phyloP scores from a whole-genome alignment of 2,113 vertebrate genomes.

The Euleptes europaea region DNA sequence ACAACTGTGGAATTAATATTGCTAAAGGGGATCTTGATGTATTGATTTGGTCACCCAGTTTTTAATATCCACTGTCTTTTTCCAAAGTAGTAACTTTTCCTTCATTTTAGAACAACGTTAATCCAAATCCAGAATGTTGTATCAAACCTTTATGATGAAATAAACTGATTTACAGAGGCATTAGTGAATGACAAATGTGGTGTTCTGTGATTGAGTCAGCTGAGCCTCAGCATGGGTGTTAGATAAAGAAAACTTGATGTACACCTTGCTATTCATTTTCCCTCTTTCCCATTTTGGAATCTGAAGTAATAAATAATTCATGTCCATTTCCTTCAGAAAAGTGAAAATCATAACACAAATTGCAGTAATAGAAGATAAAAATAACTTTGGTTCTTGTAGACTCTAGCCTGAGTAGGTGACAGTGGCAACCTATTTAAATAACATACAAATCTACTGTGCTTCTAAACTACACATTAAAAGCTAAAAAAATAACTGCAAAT shows the following conservation, averaged over 20 bases:
- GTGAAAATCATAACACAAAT: slow-evolving; percentile 21
- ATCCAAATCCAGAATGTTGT: slow-evolving; percentile 3
- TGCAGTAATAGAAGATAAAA: slow-evolving; percentile 24
- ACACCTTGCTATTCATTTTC: neutral
- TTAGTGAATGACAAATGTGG: neutral
- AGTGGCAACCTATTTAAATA: slow-evolving; percentile 36
- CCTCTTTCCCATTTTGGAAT: slow-evolving; percentile 24
- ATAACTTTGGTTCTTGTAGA: slow-evolving; percentile 48
- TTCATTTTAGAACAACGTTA: neutral
- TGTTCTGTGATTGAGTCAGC: neutral
- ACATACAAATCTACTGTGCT: slow-evolving; percentile 37
- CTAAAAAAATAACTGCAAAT: slow-evolving; percentile 17
- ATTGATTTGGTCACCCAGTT: slow-evolving; percentile 24
- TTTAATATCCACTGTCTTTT: slow-evolving; percentile 33
- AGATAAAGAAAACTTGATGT: neutral
- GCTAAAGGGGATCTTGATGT: slow-evolving; percentile 53
- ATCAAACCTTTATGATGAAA: neutral
- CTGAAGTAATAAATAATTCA: slow-evolving; percentile 5
- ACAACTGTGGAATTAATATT: slow-evolving; percentile 62
- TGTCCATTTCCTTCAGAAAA: neutral
- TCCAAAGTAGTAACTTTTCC: neutral
- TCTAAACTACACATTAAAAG: slow-evolving; percentile 36
- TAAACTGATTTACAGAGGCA: neutral
- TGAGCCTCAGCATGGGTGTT: neutral
- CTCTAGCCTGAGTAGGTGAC: slow-evolving; percentile 17